Evolutionary conservation across 64 coral and sea anemone species (phyloP).

Genomic region (Montipora sp.): DNA sequence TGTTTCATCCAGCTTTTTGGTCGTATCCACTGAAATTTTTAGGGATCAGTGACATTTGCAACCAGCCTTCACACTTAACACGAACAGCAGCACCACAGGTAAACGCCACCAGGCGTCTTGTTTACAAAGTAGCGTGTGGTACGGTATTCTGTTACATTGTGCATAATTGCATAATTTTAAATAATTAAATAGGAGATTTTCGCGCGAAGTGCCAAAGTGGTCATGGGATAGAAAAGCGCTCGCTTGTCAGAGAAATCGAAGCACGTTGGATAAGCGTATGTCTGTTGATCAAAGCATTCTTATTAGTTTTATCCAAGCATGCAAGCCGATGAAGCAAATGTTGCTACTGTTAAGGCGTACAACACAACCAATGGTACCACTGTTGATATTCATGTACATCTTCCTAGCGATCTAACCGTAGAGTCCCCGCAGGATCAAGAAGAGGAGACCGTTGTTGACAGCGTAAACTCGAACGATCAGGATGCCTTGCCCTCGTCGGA

Average conservation of each 20-base stretch:
- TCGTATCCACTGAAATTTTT: no score
- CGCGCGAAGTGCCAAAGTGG: neutral
- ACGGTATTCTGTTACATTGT: no score
- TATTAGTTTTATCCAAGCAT: neutral
- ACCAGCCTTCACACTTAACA: no score
- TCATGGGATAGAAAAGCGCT: neutral
- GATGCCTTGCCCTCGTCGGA: conserved; percentile 45
- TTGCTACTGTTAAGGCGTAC: neutral
- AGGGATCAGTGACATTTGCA: no score
- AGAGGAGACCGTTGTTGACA: neutral
- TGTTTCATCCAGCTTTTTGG: no score
- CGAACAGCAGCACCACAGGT: no score
- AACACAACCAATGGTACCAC: neutral
- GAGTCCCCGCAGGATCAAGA: neutral
- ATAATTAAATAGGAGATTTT: neutral
- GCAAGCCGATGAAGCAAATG: neutral
- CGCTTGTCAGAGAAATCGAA: neutral
- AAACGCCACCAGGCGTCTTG: no score
- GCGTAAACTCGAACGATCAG: conserved; percentile 28
- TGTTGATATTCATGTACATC: neutral
- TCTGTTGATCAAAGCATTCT: neutral
- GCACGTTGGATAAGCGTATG: neutral
- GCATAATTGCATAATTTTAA: no score
- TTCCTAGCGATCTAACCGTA: neutral
- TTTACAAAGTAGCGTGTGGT: no score